These are phyloP conservation scores for Luidia sarsii DNA, from an alignment of 53 echinoderm and acorn worm species.

Conservation along the genomic window DNA sequence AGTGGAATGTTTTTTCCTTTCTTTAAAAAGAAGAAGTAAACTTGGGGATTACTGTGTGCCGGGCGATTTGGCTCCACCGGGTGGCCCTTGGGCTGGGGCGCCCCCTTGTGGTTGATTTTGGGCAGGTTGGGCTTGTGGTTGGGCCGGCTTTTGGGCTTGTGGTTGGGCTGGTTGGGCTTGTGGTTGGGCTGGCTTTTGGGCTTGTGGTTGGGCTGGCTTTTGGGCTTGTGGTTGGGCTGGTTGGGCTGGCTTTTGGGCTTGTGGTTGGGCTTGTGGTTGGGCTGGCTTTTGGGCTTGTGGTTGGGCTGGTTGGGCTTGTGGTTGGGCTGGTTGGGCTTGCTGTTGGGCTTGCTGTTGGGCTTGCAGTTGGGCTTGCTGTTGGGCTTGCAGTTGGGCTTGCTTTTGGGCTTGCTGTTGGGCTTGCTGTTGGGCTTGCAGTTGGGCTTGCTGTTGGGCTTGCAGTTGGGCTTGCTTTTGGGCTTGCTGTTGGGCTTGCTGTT, in stretches of 20 bases:
- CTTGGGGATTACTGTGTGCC: slow-evolving; percentile 10
- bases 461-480: slow-evolving; percentile 22
- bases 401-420: slow-evolving; percentile 5
- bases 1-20: slow-evolving; percentile 33
- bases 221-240: neutral
- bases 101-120: slow-evolving; percentile 3
- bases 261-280: slow-evolving; percentile 31
- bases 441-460: slow-evolving; percentile 40
- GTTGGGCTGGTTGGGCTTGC: slow-evolving; percentile 38
- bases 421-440: slow-evolving; percentile 38
- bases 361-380: neutral
- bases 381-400: slow-evolving; percentile 5
- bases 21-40: neutral
- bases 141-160: slow-evolving; percentile 16
- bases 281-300: slow-evolving; percentile 32
- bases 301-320: slow-evolving; percentile 42
- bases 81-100: neutral
- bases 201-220: neutral
- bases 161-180: slow-evolving; percentile 35
- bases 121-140: neutral
- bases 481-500: slow-evolving; percentile 27
- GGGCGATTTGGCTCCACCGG: neutral
- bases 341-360: slow-evolving; percentile 4
- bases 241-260: neutral
- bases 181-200: neutral